These are phyloP conservation scores for Synergus japonicus DNA, from an alignment of 2,888 invertebrate genomes.

Conservation along the genomic window DNA sequence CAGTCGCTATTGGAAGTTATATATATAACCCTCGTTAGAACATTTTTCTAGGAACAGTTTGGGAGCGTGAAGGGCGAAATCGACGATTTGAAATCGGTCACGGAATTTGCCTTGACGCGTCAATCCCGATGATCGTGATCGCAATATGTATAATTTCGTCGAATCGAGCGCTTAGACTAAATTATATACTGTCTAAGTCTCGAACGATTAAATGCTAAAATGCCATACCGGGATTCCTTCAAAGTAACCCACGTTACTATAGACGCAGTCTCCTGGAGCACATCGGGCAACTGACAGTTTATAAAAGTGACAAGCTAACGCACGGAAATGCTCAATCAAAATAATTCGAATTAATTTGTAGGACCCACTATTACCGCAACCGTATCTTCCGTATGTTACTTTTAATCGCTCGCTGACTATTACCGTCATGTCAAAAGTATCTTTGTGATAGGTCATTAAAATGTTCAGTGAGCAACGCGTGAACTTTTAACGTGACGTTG, in stretches of 20 bases:
- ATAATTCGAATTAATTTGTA: conserved; percentile 68
- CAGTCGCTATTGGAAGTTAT: background rate
- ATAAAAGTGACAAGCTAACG: conserved; percentile 55
- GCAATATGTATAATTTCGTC: conserved; percentile 29
- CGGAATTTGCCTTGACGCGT: conserved; percentile 15
- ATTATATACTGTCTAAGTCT: conserved; percentile 52
- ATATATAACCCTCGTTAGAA: background rate
- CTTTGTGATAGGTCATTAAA: conserved; percentile 11
- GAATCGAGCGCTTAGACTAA: conserved; percentile 47
- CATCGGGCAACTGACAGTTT: conserved; percentile 52
- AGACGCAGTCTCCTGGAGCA: conserved; percentile 44
- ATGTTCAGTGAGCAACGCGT: background rate
- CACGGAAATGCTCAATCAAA: conserved; percentile 68
- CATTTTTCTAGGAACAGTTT: background rate
- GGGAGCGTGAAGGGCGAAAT: background rate
- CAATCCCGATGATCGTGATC: conserved; percentile 15
- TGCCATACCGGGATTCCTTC: conserved; percentile 60
- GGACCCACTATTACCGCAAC: conserved; percentile 44
- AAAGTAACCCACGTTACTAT: conserved; percentile 54
- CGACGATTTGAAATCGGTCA: conserved; percentile 5
- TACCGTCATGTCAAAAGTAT: conserved; percentile 9
- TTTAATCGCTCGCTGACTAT: conserved; percentile 12
- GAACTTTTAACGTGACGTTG: conserved; percentile 17
- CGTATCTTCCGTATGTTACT: conserved; percentile 35
- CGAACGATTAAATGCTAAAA: conserved; percentile 54